Evolutionary conservation across 2,113 vertebrate genomes (phyloP), one percentile per base, ranked within the genome.

Genomic region (Octodon degus): DNA sequence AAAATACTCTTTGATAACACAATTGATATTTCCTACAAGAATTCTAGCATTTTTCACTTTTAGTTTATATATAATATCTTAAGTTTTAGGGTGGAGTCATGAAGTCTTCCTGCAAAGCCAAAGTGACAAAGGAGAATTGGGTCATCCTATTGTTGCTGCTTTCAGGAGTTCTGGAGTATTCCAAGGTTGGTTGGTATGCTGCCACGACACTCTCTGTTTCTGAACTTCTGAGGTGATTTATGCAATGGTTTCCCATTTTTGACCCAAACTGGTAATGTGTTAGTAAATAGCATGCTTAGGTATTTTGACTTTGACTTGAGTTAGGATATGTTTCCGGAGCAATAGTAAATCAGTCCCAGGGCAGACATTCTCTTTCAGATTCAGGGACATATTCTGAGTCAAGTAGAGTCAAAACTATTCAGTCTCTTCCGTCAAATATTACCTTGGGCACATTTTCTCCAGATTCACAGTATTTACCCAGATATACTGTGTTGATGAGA

Each of bases 51-150:
- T 58, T 86, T 53, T 22, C 11, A 67, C 43, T 72, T 40, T 0
- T 27, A 34, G 8, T 22, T 7, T 40, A 60, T 22, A 37, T 58
- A 20, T 60, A 25, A 27, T 55, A 82, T n/a, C 22, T 55, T 34
- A 2, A 27, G 16, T 16, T 50, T n/a, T 34, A 20, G 27, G 3
- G 2, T 32, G 13, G 60, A 2, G 19, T 77, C 37, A 50, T 14
- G 7, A 63, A 63, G 12, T 88, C 17, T 1, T 22, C 43, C 0
- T 16, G 16, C 2, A 40, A 43, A 22, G 1, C 50, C 5, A 43
- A 55, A 40, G 30, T 13, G 11, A 55, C 50, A 3, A 5, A 37
- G 30, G 11, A 47, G 14, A 65, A 22, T 40, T 12, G 74, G 53
- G 16, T 34, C 34, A 55, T 68, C 74, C 55, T 74, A 20, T n/a